Evolutionary conservation across 35 echinoderm and acorn worm genomes (phyloP), one percentile per base, ranked within the genome.

Genomic region (Acanthaster planci): DNA sequence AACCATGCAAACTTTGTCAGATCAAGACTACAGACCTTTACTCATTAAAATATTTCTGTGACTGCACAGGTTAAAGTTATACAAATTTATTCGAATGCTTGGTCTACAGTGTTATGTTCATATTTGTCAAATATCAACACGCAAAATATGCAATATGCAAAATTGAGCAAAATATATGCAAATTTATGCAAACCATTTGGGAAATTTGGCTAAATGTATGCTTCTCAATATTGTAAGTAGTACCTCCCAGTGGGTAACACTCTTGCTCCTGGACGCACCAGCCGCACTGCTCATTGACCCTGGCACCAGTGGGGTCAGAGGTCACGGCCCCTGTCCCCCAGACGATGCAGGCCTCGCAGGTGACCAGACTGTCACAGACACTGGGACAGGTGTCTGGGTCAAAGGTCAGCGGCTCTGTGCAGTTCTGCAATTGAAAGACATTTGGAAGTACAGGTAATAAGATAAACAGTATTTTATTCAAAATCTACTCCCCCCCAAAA

Each of bases 261-360:
- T 36, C 53, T 3, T 76, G 78, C 21, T 93, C 81, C 76, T 97
- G 90, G 8, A 97, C 95, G 54, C 95, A 97, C 95, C 95, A 97
- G 1, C 95, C 91, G 77, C 90, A 93, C 30, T 81, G 88, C 76
- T 86, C 92, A 84, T 89, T 88, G 50, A 89, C 75, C 50, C 75
- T 76, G 18, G 82, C 55, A 21, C 87, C 53, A 22, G 53, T 14
- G 17, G 91, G 86, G n/a, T 82, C 86, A 81, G 34, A 72, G 51
- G 59, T 51, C 47, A 75, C 22, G n/a, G 39, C 76, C 60, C 83
- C 84, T 72, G 82, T 83, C 36, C 83, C 87, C 89, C 86, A 89
- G 9, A 87, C 72, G 37, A 86, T 60, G 56, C 95, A 97, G 8
- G 87, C 79, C 34, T 90, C 84, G 37, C 95, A 97, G 6, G 87